A percentile compares a stretch with the other conserved stretches of the same genome.
Evolutionary conservation across 2,888 invertebrate species (phyloP).

Genomic region (Campoplex nolae): DNA sequence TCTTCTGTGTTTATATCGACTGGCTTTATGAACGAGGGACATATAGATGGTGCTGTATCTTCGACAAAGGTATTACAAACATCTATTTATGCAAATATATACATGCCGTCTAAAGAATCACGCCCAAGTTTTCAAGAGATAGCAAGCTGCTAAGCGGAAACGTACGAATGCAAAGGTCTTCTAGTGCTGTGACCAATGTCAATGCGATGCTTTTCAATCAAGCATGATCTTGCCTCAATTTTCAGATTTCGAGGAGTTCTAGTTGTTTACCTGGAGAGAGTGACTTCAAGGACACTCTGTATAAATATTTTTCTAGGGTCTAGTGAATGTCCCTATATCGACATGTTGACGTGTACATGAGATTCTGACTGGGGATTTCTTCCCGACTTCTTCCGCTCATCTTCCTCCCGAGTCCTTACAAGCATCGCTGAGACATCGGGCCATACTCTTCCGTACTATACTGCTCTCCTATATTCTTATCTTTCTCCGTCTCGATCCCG

Average conservation of each 20-base stretch:
- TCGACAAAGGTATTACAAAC: conserved; percentile 3
- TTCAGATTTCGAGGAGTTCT: not conserved
- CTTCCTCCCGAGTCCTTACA: conserved; percentile 55
- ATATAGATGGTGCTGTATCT: conserved; percentile 14
- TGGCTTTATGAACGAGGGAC: conserved; percentile 50
- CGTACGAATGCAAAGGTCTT: not conserved
- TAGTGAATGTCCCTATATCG: conserved; percentile 31
- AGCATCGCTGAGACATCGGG: conserved; percentile 45
- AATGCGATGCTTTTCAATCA: not conserved
- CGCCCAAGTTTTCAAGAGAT: not conserved
- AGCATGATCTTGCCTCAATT: not conserved
- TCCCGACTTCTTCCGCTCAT: conserved; percentile 60
- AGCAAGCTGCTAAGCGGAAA: not conserved
- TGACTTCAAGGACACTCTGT: not conserved
- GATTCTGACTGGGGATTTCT: conserved; percentile 61
- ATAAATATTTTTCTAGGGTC: not conserved
- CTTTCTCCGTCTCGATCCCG: conserved; percentile 58
- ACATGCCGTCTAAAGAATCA: conserved; percentile 10
- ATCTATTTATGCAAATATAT: not conserved
- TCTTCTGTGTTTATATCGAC: conserved; percentile 51
- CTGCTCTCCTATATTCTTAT: conserved; percentile 51
- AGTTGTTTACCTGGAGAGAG: not conserved
- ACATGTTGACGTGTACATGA: conserved; percentile 43
- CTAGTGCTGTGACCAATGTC: not conserved
- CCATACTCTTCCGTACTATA: conserved; percentile 40